phyloP scores from a whole-genome alignment of 2,797 vertebrate genomes.

The Garrulus glandarius region DNA sequence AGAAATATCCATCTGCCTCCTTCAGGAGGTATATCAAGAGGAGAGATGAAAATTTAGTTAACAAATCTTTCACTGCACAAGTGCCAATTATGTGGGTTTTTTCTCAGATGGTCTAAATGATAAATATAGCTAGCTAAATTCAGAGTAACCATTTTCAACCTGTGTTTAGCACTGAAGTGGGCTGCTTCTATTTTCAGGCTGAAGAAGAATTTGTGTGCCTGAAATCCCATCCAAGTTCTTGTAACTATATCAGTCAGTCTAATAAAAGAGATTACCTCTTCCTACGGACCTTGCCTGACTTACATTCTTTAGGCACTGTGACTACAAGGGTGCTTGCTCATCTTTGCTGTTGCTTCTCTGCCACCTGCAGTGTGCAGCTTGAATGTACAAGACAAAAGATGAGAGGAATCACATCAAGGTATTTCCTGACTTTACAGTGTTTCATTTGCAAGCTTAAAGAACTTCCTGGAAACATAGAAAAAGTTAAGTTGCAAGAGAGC shows the following conservation, averaged over 20 bases:
- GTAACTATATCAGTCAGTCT: constrained; percentile 15
- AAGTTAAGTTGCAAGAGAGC: background rate
- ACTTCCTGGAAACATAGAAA: background rate
- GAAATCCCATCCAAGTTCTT: constrained; percentile 16
- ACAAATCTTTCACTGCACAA: background rate
- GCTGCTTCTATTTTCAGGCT: constrained; percentile 32
- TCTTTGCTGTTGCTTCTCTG: constrained; percentile 29
- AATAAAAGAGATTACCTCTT: constrained; percentile 51
- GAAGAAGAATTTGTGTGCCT: background rate
- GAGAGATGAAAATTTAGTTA: constrained; percentile 14
- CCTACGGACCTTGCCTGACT: background rate
- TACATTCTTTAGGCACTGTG: background rate
- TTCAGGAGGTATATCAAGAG: background rate
- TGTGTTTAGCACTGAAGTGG: constrained; percentile 32
- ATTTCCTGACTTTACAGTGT: background rate
- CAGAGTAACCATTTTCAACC: constrained; percentile 38
- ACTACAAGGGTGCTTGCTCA: background rate
- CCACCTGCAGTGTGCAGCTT: constrained; percentile 43
- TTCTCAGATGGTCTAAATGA: constrained; percentile 25
- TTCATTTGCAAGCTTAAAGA: background rate
- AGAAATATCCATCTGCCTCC: constrained; percentile 19
- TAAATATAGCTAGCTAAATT: constrained; percentile 56
- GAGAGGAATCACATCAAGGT: background rate
- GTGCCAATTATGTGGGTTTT: background rate
- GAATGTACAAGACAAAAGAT: background rate